A percentile compares a stretch with the other conserved stretches of the same genome.
These are phyloP conservation scores for Archilochus colubris DNA, from an alignment of 2,113 vertebrate genomes.

Conservation along the genomic window DNA sequence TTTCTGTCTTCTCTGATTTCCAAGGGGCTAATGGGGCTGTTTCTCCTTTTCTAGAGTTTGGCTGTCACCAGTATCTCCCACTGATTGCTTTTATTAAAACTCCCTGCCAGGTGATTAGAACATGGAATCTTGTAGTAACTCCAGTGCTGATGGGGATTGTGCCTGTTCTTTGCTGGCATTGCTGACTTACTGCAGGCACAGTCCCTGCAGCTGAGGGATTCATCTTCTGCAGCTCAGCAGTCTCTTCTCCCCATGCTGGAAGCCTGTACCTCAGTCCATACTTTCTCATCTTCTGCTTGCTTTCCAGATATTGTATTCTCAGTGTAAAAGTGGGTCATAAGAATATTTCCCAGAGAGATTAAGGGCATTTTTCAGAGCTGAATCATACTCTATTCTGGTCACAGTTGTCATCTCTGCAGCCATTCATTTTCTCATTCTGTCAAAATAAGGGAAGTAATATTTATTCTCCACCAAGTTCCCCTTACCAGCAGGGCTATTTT, in stretches of 20 bases:
- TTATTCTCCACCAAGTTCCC: conserved; percentile 52
- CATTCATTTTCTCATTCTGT: conserved; percentile 65
- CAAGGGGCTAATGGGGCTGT: background rate
- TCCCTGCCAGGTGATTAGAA: background rate
- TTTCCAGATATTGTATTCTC: conserved; percentile 28
- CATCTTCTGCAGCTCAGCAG: background rate
- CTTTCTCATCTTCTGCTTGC: background rate
- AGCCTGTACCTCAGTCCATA: background rate
- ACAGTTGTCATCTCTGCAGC: conserved; percentile 51
- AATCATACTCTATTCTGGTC: conserved; percentile 64
- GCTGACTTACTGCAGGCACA: background rate
- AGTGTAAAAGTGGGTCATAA: conserved; percentile 39
- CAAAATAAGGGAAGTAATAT: conserved; percentile 61
- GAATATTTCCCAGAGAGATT: conserved; percentile 47
- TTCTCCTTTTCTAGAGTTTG: background rate
- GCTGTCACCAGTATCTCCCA: background rate
- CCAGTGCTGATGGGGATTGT: background rate
- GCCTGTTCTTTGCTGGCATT: background rate
- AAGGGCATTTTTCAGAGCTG: conserved; percentile 58
- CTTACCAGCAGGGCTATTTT: conserved; percentile 55
- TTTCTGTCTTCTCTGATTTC: background rate
- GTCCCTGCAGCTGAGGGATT: background rate
- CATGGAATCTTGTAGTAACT: background rate
- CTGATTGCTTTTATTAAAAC: background rate
- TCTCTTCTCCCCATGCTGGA: background rate